These are phyloP conservation scores for Griposia aprilina DNA, from an alignment of 2,888 invertebrate genomes.

Conservation along the genomic window DNA sequence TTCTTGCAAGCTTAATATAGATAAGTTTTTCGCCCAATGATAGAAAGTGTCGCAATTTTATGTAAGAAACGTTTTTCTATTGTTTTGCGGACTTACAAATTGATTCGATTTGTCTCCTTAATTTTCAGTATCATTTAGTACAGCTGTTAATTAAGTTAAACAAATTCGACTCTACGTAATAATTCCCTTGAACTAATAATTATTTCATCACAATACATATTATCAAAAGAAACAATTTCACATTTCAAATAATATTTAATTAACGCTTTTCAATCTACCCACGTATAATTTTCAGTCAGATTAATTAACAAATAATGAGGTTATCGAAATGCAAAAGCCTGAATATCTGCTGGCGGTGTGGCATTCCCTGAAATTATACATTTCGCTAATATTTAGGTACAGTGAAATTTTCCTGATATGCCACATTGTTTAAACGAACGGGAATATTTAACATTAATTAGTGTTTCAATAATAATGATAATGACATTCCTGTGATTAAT, in stretches of 20 bases:
- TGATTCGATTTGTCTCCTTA: background rate
- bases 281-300: background rate
- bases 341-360: constrained; percentile 14
- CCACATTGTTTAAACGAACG: constrained; percentile 14
- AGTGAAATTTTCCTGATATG: constrained; percentile 24
- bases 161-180: background rate
- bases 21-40: too few species aligned
- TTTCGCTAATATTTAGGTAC: constrained; percentile 6
- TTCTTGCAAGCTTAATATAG: background rate
- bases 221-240: background rate
- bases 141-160: background rate
- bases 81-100: background rate
- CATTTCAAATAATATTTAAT: background rate
- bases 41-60: background rate
- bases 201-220: background rate
- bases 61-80: background rate
- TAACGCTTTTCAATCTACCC: background rate
- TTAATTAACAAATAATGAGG: constrained; percentile 9
- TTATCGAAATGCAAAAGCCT: constrained; percentile 13
- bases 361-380: background rate
- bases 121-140: background rate
- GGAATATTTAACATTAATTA: constrained; percentile 33
- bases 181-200: background rate
- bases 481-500: constrained; percentile 30
- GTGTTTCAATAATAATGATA: constrained; percentile 26